Conservation (phyloP, 1,140 invertebrate species). For the Glomeris maerens region DNA sequence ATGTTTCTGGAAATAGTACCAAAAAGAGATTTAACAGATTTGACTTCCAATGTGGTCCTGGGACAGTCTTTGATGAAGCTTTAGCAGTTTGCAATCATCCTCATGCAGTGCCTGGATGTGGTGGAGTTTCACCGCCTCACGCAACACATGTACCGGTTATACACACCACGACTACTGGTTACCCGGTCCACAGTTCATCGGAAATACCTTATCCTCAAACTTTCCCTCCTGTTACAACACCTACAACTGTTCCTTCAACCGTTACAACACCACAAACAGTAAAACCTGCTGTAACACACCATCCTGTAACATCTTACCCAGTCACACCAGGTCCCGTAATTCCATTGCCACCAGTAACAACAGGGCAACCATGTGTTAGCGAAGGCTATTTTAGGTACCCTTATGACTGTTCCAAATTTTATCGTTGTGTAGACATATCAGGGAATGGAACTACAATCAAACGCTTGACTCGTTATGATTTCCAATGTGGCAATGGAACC, state of each 20-base stretch:
- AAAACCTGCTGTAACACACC: background rate
- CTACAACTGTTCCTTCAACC: background rate
- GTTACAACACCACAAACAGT: background rate
- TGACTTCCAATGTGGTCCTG: background rate
- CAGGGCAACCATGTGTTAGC: background rate
- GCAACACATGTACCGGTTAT: no score
- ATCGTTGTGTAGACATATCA: background rate
- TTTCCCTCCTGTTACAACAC: no score
- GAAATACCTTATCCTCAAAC: no score
- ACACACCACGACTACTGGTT: no score
- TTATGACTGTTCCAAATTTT: background rate
- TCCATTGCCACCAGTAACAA: constrained; percentile 2
- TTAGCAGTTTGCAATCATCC: background rate
- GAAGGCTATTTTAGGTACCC: background rate
- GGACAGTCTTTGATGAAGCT: background rate
- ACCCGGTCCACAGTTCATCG: background rate
- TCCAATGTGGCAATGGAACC: background rate
- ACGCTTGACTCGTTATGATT: background rate
- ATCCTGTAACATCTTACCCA: background rate
- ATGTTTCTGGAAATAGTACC: background rate
- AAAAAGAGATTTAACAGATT: background rate
- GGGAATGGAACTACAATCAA: background rate
- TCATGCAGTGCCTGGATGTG: background rate
- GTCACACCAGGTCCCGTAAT: background rate
- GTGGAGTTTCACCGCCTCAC: no score